Evolutionary conservation across 2,888 invertebrate genomes (phyloP).

Genomic region (Melitaea athalia): DNA sequence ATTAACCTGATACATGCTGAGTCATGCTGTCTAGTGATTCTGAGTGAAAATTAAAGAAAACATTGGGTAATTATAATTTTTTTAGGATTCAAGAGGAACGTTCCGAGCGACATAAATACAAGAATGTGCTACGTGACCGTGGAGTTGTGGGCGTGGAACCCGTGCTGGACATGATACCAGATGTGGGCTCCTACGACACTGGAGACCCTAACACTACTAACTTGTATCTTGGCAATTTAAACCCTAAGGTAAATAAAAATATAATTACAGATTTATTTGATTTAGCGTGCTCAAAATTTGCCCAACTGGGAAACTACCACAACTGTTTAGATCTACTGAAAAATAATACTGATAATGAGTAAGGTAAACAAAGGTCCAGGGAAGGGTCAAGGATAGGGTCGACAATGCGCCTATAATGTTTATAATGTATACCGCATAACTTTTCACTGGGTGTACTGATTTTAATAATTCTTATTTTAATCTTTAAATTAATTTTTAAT

Average conservation of each 20-base stretch:
- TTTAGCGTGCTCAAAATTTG: too few relatives aligned
- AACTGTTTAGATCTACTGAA: too few relatives aligned
- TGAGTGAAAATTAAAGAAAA: not conserved
- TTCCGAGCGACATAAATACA: conserved; percentile 96
- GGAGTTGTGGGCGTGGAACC: conserved; percentile 62
- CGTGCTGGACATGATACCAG: conserved; percentile 57
- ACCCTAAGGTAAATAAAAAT: conserved; percentile 89
- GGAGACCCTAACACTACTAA: conserved; percentile 99
- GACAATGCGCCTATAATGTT: too few relatives aligned
- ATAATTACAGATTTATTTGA: not conserved
- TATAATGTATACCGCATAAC: too few relatives aligned
- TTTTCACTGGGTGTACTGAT: too few relatives aligned
- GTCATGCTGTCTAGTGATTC: not conserved
- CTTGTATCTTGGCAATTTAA: conserved; percentile 97
- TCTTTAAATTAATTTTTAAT: too few relatives aligned
- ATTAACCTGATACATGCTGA: not conserved
- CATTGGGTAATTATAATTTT: not conserved
- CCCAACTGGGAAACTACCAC: too few relatives aligned
- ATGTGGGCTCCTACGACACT: conserved; percentile 92
- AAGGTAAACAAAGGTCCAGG: too few relatives aligned
- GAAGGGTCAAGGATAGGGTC: too few relatives aligned
- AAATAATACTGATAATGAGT: too few relatives aligned
- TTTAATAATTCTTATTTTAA: too few relatives aligned
- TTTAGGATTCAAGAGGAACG: conserved; percentile 97
- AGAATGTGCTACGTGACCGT: conserved; percentile 85